phyloP scores from a whole-genome alignment of 2,888 invertebrate genomes.

The Rhingia rostrata region DNA sequence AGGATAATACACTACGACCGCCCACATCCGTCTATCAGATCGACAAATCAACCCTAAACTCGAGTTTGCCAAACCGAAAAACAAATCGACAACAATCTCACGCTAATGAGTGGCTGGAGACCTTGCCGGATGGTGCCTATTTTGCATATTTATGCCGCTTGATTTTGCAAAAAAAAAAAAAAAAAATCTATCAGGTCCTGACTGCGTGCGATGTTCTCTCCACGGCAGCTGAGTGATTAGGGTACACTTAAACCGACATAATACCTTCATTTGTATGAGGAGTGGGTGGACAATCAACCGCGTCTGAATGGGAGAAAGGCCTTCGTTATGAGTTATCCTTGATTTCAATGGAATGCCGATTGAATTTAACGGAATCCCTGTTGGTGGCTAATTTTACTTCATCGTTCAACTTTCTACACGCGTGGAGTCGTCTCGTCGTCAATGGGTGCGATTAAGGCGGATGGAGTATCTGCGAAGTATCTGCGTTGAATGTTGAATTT shows the following conservation, averaged over 20 bases:
- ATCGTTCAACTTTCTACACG: neutral
- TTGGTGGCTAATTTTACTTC: constrained; percentile 38
- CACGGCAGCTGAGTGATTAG: neutral
- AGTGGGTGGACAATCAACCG: neutral
- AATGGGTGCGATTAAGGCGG: too few species aligned
- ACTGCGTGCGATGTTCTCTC: constrained; percentile 25
- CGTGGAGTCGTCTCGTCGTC: neutral
- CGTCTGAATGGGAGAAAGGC: constrained; percentile 1
- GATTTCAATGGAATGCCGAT: constrained; percentile 38
- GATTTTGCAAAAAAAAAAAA: constrained; percentile 38
- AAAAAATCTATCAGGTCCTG: neutral
- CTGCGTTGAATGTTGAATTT: constrained; percentile 44
- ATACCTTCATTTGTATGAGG: constrained; percentile 10
- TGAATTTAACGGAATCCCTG: constrained; percentile 48
- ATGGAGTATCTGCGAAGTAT: neutral
- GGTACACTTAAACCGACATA: constrained; percentile 20
- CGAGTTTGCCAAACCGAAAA: constrained; percentile 45
- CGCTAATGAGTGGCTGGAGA: constrained; percentile 53
- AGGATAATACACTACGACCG: neutral
- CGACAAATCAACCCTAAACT: constrained; percentile 40
- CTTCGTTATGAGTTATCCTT: constrained; percentile 35
- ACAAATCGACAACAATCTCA: constrained; percentile 64
- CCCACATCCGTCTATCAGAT: constrained; percentile 1
- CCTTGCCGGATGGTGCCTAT: constrained; percentile 48
- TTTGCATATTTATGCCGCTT: constrained; percentile 58